phyloP scores from a whole-genome alignment of 2,113 vertebrate species.

The Stigmatopora argus region DNA sequence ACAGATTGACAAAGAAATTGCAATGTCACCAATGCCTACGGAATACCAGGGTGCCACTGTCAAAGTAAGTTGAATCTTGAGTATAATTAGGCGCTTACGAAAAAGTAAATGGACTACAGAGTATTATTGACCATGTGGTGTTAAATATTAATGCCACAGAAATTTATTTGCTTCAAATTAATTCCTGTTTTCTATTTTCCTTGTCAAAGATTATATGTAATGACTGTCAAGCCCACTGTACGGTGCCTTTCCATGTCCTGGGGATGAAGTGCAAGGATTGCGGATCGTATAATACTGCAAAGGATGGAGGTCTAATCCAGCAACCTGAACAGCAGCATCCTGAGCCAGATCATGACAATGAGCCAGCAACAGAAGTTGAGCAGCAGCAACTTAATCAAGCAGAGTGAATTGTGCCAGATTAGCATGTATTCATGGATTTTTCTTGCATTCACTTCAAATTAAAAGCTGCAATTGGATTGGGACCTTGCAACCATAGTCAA shows the following conservation, averaged over 20 bases:
- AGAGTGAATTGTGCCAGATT: slow-evolving; percentile 2
- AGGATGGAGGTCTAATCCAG: slow-evolving; percentile 73
- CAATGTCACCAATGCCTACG: slow-evolving; percentile 84
- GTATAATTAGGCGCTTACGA: neutral
- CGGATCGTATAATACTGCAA: slow-evolving; percentile 88
- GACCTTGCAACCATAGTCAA: neutral
- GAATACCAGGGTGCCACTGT: slow-evolving; percentile 86
- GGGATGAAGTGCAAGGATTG: slow-evolving; percentile 90
- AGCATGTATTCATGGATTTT: neutral
- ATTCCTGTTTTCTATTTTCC: neutral
- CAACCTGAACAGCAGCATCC: slow-evolving; percentile 42
- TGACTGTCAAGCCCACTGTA: slow-evolving; percentile 83
- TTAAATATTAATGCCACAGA: neutral
- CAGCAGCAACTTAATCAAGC: slow-evolving; percentile 24
- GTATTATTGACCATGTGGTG: neutral
- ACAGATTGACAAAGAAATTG: slow-evolving; percentile 81
- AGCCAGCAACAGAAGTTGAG: slow-evolving; percentile 30
- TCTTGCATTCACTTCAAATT: neutral
- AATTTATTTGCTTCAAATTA: neutral
- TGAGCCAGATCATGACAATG: slow-evolving; percentile 14
- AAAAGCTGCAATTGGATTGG: neutral
- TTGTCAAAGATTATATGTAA: slow-evolving; percentile 84
- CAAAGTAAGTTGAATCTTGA: slow-evolving; percentile 66
- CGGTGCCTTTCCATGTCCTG: slow-evolving; percentile 84
- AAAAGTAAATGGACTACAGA: neutral